These are phyloP conservation scores for Antedon bifida DNA, from an alignment of 35 echinoderm and acorn worm genomes.

Conservation along the genomic window DNA sequence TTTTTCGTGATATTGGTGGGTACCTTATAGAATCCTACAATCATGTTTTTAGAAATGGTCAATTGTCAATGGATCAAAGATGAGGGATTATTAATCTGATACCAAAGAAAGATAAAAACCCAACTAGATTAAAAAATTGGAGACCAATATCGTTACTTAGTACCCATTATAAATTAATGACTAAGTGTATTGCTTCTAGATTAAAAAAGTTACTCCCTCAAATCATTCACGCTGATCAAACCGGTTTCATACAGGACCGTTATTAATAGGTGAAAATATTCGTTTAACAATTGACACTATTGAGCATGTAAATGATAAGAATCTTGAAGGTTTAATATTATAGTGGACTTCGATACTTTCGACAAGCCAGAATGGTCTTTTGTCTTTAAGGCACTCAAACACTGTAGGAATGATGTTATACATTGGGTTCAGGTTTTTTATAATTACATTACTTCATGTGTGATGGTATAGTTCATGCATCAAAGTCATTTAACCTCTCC, in stretches of 20 bases:
- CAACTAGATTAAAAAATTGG: neutral
- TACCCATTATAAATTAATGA: neutral
- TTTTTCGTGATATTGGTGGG: neutral
- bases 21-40: neutral
- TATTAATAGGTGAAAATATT: neutral
- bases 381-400: too few species aligned
- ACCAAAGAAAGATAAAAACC: neutral
- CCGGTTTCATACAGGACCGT: neutral
- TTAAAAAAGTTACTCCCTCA: neutral
- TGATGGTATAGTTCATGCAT: too few species aligned
- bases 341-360: neutral
- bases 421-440: too few species aligned
- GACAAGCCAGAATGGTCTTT: neutral
- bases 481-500: too few species aligned
- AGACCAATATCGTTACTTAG: neutral
- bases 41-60: neutral
- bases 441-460: too few species aligned
- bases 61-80: neutral
- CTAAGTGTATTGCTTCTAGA: neutral
- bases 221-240: neutral
- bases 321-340: neutral
- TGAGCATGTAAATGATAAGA: neutral
- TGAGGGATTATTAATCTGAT: neutral
- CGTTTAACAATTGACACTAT: neutral
- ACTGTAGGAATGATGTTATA: too few species aligned